Evolutionary conservation across 2,797 vertebrate species (phyloP).

Genomic region (Oophaga sylvatica): DNA sequence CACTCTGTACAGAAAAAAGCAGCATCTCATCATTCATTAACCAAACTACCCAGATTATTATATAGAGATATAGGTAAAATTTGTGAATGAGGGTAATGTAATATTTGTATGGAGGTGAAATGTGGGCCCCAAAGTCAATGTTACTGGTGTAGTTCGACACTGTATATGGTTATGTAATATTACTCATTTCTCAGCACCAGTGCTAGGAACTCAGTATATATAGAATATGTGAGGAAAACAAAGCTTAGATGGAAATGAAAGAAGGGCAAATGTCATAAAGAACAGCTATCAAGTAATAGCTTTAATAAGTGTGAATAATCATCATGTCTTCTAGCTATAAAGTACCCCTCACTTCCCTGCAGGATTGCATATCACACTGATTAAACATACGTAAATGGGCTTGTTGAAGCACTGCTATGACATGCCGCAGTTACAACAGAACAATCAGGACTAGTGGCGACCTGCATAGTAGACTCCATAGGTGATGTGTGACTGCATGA

Average conservation of each 20-base stretch:
- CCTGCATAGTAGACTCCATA: background rate
- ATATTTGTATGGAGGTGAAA: too few relatives aligned
- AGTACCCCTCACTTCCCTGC: background rate
- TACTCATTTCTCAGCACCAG: background rate
- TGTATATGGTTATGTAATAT: too few relatives aligned
- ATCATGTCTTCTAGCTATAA: background rate
- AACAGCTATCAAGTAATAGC: background rate
- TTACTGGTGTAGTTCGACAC: too few relatives aligned
- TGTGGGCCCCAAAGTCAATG: too few relatives aligned
- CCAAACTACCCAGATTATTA: too few relatives aligned
- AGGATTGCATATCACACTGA: slow-evolving; percentile 7
- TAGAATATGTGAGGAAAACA: background rate
- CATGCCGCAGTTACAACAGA: background rate
- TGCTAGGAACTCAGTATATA: background rate
- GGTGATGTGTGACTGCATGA: background rate
- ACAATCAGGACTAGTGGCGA: background rate
- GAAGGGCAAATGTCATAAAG: background rate
- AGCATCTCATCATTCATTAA: too few relatives aligned
- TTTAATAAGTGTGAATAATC: background rate
- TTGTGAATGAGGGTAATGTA: too few relatives aligned
- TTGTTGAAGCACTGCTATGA: background rate
- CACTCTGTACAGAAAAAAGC: too few relatives aligned
- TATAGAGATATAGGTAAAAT: too few relatives aligned
- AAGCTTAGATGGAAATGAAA: background rate
- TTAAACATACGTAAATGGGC: slow-evolving; percentile 8